A percentile compares a stretch with the other conserved stretches of the same genome.
phyloP scores from a whole-genome alignment of 2,113 vertebrate genomes.

The Montifringilla adamsi region DNA sequence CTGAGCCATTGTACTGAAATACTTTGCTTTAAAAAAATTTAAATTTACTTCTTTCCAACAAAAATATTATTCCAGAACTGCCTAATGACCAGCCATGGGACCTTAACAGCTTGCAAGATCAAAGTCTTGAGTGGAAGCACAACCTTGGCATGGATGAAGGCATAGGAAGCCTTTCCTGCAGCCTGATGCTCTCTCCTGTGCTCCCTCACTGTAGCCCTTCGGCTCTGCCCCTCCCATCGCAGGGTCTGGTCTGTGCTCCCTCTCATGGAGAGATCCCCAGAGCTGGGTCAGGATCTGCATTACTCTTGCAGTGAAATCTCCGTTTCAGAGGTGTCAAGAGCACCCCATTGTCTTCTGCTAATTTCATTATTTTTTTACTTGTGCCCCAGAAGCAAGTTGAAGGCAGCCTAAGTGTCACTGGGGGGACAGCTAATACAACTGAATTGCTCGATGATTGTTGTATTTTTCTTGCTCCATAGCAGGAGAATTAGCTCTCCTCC shows the following conservation, averaged over 20 bases:
- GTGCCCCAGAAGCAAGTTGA: neutral
- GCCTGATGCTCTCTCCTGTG: neutral
- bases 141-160: neutral
- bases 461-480: neutral
- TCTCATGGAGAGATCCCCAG: neutral
- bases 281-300: neutral
- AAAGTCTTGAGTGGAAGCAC: neutral
- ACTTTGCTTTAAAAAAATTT: neutral
- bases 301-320: neutral
- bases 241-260: neutral
- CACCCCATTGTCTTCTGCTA: neutral
- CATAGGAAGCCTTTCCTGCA: neutral
- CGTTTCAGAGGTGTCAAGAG: neutral
- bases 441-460: neutral
- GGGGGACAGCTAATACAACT: neutral
- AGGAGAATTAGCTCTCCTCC: neutral
- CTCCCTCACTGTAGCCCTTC: neutral
- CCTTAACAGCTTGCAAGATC: neutral
- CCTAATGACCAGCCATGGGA: neutral
- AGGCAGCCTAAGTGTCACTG: neutral
- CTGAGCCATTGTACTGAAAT: neutral
- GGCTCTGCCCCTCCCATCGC: neutral
- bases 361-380: neutral
- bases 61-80: neutral
- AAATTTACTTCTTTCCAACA: neutral